phyloP scores from a whole-genome alignment of 2,888 invertebrate species.

The Lepidonotus clava region DNA sequence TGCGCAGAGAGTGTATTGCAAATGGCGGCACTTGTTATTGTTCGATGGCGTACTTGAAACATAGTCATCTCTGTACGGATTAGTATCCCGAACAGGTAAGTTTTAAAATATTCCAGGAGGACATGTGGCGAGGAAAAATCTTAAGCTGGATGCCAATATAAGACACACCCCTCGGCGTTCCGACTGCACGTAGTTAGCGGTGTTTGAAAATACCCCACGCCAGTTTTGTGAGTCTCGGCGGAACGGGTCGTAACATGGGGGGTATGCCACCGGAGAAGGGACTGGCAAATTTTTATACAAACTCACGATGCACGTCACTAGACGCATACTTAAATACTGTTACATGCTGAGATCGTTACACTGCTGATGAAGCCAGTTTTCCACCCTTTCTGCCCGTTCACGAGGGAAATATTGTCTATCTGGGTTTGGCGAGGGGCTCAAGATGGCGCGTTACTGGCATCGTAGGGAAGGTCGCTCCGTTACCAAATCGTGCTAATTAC shows the following conservation, averaged over 20 bases:
- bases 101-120: constrained; percentile 35
- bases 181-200: constrained; percentile 30
- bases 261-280: constrained; percentile 34
- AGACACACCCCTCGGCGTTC: background rate
- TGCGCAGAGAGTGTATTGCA: constrained; percentile 86
- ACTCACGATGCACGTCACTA: background rate
- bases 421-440: constrained; percentile 45
- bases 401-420: background rate
- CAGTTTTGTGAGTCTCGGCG: constrained; percentile 54
- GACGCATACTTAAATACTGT: background rate
- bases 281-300: background rate
- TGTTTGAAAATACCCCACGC: constrained; percentile 56
- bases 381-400: background rate
- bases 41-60: constrained; percentile 89
- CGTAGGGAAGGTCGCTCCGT: constrained; percentile 47
- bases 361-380: background rate
- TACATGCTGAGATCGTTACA: background rate
- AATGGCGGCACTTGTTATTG: constrained; percentile 99
- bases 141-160: background rate
- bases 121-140: background rate
- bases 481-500: constrained; percentile 51
- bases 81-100: constrained; percentile 82
- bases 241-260: constrained; percentile 55
- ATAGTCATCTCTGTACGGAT: constrained; percentile 82
- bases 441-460: constrained; percentile 52